Base-by-base conservation (phyloP, 2,888 invertebrate genomes). In the Balanococcus diminutus region DNA sequence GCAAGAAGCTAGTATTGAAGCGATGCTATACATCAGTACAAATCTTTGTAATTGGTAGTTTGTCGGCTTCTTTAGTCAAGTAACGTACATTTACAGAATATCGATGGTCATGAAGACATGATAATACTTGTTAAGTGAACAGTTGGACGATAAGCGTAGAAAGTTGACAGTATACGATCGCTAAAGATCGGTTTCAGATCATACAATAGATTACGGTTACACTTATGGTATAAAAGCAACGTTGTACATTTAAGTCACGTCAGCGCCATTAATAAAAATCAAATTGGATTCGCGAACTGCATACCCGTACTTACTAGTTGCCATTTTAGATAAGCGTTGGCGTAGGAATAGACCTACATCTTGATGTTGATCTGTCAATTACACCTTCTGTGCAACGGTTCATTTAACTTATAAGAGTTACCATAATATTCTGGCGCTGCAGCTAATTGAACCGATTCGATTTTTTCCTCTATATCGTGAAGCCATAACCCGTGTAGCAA, bases 301-400 rank as follows among this genome's bases (percentile, higher is more conserved):
- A 85, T 85, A 85, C 85, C 32, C 79, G 75, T 85, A 85, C 75
- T 75, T 79, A 85, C 85, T 85, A 85, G 85, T 85, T 85, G 79
- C 85, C 85, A 85, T 85, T 85, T 85, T 85, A 79, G 75, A 42
- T 67, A 42, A 39, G 85, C 85, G 85, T 85, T 75, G 85, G 85
- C 85, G 85, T 85, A 85, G 75, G 14, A 75, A 75, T 85, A 85
- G 85, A 75, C 85, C 85, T 85, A 85, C 85, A 85, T 85, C 85
- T 85, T 85, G 85, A 85, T 85, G 85, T 85, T 85, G 85, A 85
- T 85, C 85, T 85, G 85, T 85, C 85, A 85, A 85, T 85, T 85
- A 85, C 85, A 85, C 85, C 75, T 85, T 85, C 85, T 85, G 72
- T 46, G 85, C 75, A 85, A 85, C 85, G 85, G 85, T 85, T 85